Base-by-base conservation (phyloP, 2,888 invertebrate genomes). In the Drosophila colorata region DNA sequence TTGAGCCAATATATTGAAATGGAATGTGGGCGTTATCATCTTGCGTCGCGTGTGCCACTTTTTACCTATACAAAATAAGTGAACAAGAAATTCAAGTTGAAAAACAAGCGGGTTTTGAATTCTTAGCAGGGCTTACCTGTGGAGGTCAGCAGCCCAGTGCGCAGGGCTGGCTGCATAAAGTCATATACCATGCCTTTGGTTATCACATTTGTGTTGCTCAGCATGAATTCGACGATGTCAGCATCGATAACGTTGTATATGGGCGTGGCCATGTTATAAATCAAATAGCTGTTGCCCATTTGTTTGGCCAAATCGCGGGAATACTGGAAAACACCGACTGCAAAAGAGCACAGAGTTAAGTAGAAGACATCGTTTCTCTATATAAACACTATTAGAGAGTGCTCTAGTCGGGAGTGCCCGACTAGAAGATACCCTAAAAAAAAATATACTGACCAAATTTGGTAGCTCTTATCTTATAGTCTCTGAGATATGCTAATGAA, bases 1-100 rank as follows among this genome's bases (percentile, higher is more conserved):
- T 38, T 91, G 89, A 7, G 63, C 76, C 47, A 90, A 63, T 52
- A 91, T 90, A 48, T 84, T 90, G 9, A 90, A 86, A 51, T 91
- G 88, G 43, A 90, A 91, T 0, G 91, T 89, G 0, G 88, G 82
- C 0, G 74, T 66, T 25, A 81, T 68, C 81, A 81, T 67, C 4
- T 53, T 69, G 0, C 87, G 63, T 5, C 90, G 78, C 0, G 51
- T 53, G 41, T 91, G 90, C 90, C 90, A 90, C 58, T 90, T 90
- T 48, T 87, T 72, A 53, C 69, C 88, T 88, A 7, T 0, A 40
- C 37, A 20, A 4, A 14, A 5, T 13, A 4, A 18, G 25, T 0
- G 1, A 38, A 2, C 0, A 14, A 20, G 5, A 4, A 6, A 7
- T 2, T n/a, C 23, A 4, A 7, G 3, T 9, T 18, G 5, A 4